Base-by-base conservation (phyloP, 2,888 invertebrate genomes). In the Tiliacea citrago region DNA sequence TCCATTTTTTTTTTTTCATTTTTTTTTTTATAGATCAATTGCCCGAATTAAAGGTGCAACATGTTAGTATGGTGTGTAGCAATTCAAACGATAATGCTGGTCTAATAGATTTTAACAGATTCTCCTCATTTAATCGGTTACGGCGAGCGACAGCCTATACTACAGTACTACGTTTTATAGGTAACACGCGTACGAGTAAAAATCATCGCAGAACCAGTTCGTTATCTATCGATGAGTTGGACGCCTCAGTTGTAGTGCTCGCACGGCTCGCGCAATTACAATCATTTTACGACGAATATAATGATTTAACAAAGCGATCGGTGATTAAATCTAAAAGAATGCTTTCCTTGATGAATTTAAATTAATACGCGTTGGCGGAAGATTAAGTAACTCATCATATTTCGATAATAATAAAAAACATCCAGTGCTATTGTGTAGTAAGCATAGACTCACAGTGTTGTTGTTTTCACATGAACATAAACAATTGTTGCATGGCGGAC, bases 351-450 rank as follows among this genome's bases (percentile, higher is more conserved):
- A 57, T 29, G 2, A 29, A 9, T 57, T 18, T 9, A 57, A 57
- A 29, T 57, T 57, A 57, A 57, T 57, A 57, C 57, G 57, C 24
- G 57, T 57, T 57, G 57, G 57, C 3, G 57, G 57, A 57, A 57
- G 57, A 29, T 16, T 57, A 16, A 24, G 57, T 57, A 57, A 57
- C 24, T 57, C 57, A 16, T 18, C 16, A 29, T 18, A 29, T 18
- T 57, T 57, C 57, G 16, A 47, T 47, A 18, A 47, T 18, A 47
- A 47, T 47, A 47, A 47, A 47, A 47, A 18, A 18, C 47, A 18
- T 47, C 47, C 47, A 47, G 47, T 47, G 47, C 47, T 47, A 18
- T 16, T 47, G 47, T 47, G 47, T 47, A 47, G 47, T 47, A 47
- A 47, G 55, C 55, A 55, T 55, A 13, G 24, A 47, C 16, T 47